Evolutionary conservation across 2,113 vertebrate species (phyloP).

Genomic region (Clarias magur): DNA sequence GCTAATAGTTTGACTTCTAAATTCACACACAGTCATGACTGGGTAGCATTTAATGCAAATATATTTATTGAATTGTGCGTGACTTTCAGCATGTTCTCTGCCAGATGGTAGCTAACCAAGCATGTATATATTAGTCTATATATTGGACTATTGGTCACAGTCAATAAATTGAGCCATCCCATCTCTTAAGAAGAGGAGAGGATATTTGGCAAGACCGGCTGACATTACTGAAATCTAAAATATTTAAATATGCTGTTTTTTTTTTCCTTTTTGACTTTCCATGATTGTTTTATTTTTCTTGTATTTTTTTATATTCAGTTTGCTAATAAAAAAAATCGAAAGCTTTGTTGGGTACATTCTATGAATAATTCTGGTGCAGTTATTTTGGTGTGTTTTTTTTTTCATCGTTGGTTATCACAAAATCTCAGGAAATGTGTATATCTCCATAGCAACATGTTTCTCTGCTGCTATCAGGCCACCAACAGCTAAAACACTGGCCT

Average conservation of each 20-base stretch:
- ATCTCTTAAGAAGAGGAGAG: background rate
- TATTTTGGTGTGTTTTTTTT: background rate
- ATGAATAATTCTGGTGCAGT: background rate
- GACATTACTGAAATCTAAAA: background rate
- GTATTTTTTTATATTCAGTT: background rate
- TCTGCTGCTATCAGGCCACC: background rate
- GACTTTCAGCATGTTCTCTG: conserved; percentile 7
- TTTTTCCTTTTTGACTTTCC: background rate
- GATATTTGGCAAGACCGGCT: background rate
- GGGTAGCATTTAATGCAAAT: conserved; percentile 3
- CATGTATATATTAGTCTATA: background rate
- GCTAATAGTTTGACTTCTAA: background rate
- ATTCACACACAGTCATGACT: background rate
- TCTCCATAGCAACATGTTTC: background rate
- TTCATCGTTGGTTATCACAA: background rate
- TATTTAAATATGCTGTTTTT: background rate
- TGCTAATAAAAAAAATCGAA: background rate
- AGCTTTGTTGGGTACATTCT: background rate
- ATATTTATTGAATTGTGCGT: background rate
- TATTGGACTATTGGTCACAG: background rate
- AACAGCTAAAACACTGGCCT: background rate
- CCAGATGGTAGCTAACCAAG: background rate
- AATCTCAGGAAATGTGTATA: background rate
- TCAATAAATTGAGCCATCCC: background rate
- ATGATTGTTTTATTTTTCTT: background rate